Conservation (phyloP, 2,797 vertebrate genomes). For the Cossypha polioptera region DNA sequence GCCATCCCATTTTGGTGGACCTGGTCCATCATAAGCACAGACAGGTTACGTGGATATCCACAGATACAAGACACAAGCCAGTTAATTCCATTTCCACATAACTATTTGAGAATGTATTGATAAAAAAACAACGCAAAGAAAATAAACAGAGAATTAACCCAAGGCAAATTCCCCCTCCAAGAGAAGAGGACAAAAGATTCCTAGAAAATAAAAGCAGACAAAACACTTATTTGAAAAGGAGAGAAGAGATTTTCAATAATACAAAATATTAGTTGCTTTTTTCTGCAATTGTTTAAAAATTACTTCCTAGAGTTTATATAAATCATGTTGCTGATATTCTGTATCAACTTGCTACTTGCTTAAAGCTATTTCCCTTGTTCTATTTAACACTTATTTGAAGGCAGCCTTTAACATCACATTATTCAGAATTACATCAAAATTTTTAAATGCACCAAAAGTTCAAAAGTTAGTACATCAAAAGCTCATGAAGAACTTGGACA, state of each 20-base stretch:
- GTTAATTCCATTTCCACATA: neutral
- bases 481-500: neutral
- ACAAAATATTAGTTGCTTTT: neutral
- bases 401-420: neutral
- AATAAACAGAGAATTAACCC: neutral
- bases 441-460: neutral
- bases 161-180: neutral
- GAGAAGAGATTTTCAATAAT: neutral
- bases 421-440: neutral
- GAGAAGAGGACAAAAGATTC: neutral
- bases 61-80: neutral
- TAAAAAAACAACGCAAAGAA: neutral
- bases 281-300: neutral
- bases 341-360: neutral
- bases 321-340: neutral
- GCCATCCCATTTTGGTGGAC: neutral
- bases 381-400: neutral
- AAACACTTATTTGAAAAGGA: neutral
- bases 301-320: neutral
- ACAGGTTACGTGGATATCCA: rapidly evolving
- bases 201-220: neutral
- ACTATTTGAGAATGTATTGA: neutral
- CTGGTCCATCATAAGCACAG: neutral
- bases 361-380: neutral
- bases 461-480: neutral